Evolutionary conservation across 2,797 vertebrate genomes (phyloP).

Genomic region (Oryzias dopingdopingensis): DNA sequence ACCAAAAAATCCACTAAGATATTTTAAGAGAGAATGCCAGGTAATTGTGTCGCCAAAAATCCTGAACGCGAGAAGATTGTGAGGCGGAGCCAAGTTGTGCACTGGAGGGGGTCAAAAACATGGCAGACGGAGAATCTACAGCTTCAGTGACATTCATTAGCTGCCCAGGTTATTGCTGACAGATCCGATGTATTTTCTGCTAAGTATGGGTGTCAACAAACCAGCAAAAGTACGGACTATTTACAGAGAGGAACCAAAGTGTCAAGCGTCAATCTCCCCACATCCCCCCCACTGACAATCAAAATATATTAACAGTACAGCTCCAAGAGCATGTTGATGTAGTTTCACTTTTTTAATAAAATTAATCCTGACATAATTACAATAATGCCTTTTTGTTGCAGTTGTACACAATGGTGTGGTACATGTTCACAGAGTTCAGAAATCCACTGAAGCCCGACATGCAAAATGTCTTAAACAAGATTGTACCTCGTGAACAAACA

Average conservation of each 20-base stretch:
- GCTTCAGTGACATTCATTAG: constrained; percentile 99
- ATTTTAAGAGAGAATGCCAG: constrained; percentile 3
- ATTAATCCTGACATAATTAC: constrained; percentile 97
- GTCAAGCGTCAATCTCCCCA: constrained; percentile 80
- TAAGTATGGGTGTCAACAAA: constrained; percentile 96
- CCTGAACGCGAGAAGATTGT: constrained; percentile 22
- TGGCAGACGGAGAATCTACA: constrained; percentile 86
- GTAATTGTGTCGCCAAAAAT: constrained; percentile 9
- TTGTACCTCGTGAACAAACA: constrained; percentile 96
- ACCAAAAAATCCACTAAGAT: too few species aligned
- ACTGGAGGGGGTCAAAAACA: constrained; percentile 51
- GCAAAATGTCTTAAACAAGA: constrained; percentile 97
- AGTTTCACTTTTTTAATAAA: constrained; percentile 90
- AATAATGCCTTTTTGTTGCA: constrained; percentile 98
- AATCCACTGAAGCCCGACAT: constrained; percentile 96
- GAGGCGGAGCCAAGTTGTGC: constrained; percentile 53
- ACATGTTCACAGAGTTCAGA: constrained; percentile 91
- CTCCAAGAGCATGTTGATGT: constrained; percentile 89
- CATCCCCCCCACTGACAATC: constrained; percentile 81
- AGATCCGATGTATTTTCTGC: constrained; percentile 88
- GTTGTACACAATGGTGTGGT: constrained; percentile 94
- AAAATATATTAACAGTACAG: constrained; percentile 99
- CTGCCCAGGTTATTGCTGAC: constrained; percentile 99
- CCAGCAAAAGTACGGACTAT: constrained; percentile 90
- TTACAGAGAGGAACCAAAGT: constrained; percentile 92